These are phyloP conservation scores for Drosophila trichaetosa DNA, from an alignment of 2,888 invertebrate species.

Conservation along the genomic window DNA sequence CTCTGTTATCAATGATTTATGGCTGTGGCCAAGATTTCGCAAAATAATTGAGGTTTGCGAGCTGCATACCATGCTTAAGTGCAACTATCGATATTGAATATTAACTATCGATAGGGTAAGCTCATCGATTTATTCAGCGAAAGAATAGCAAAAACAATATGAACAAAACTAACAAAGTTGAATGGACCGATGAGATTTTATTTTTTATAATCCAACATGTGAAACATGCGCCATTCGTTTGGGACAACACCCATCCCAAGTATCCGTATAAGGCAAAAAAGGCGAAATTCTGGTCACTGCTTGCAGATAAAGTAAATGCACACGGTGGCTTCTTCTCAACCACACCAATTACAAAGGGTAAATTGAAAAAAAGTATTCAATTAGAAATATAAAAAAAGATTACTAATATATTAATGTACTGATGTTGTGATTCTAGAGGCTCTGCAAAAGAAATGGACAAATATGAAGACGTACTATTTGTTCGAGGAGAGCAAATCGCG, in stretches of 20 bases:
- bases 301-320: slow-evolving; percentile 49
- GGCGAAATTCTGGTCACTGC: slow-evolving; percentile 50
- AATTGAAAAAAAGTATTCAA: not conserved
- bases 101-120: slow-evolving; percentile 11
- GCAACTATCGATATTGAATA: not conserved
- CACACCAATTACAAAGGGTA: slow-evolving; percentile 49
- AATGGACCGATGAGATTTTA: slow-evolving; percentile 51
- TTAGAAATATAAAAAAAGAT: not conserved
- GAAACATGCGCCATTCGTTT: slow-evolving; percentile 50
- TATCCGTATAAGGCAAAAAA: slow-evolving; percentile 47
- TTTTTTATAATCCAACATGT: slow-evolving; percentile 57
- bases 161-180: slow-evolving; percentile 51
- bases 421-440: slow-evolving; percentile 28
- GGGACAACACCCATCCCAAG: slow-evolving; percentile 55
- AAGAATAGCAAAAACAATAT: slow-evolving; percentile 38
- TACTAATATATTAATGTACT: not conserved
- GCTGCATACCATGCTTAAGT: slow-evolving; percentile 1
- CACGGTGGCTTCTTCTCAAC: slow-evolving; percentile 28
- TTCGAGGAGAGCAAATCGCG: slow-evolving; percentile 56
- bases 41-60: not conserved
- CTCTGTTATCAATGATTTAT: slow-evolving; percentile 10
- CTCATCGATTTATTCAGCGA: slow-evolving; percentile 29
- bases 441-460: slow-evolving; percentile 55
- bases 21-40: too few species aligned
- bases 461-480: slow-evolving; percentile 54